Evolutionary conservation across 1,140 invertebrate genomes (phyloP).

Genomic region (Microplitis mediator): DNA sequence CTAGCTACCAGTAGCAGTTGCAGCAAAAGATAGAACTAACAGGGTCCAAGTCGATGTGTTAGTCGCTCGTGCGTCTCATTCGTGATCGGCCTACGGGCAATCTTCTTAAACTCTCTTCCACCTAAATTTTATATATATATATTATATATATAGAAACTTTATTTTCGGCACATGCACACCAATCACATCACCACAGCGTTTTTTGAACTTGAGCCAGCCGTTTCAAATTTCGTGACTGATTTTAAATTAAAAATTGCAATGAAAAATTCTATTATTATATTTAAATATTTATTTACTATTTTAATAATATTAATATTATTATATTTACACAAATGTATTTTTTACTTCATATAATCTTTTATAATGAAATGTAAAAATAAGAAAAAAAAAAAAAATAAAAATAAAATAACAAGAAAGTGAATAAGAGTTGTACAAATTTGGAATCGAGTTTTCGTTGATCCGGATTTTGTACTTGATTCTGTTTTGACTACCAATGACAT

Average conservation of each 20-base stretch:
- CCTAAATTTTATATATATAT: conserved; percentile 15
- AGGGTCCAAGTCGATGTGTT: conserved; percentile 46
- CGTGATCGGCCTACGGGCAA: conserved; percentile 56
- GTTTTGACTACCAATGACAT: conserved; percentile 6
- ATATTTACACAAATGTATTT: too few species aligned
- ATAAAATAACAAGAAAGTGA: background rate
- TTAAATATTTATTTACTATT: too few species aligned
- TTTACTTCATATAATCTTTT: too few species aligned
- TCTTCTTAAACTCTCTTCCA: conserved; percentile 32
- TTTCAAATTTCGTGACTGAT: background rate
- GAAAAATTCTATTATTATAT: too few species aligned
- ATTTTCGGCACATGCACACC: conserved; percentile 42
- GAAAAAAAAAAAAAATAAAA: background rate
- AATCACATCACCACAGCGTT: background rate
- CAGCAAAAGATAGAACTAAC: background rate
- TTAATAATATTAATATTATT: too few species aligned
- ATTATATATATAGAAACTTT: conserved; percentile 33
- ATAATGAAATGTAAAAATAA: too few species aligned
- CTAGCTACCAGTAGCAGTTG: too few species aligned
- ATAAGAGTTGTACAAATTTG: background rate
- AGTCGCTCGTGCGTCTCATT: conserved; percentile 54
- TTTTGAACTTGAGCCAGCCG: background rate
- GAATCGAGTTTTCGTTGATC: background rate
- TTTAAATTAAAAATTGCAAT: background rate
- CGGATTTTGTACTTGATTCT: conserved; percentile 4